Percentiles rank a stretch among this genome's conserved stretches.
phyloP scores from a whole-genome alignment of 2,888 invertebrate species.

The Oeneis ivallda region DNA sequence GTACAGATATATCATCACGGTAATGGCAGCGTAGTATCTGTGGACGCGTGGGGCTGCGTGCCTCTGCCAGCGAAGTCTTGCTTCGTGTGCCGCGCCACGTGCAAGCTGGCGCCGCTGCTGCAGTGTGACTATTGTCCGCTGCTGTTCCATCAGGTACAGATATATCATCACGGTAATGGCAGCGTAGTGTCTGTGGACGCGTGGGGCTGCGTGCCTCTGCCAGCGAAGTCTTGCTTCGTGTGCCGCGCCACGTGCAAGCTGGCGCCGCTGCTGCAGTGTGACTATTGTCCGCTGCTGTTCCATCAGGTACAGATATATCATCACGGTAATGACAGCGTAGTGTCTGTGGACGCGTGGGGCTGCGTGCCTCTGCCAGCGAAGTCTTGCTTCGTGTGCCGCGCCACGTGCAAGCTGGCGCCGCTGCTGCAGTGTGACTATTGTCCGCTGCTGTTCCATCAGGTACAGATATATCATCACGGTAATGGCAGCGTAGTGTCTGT shows the following conservation, averaged over 20 bases:
- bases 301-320: too few relatives aligned
- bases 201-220: slow-evolving; percentile 88
- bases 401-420: slow-evolving; percentile 91
- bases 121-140: slow-evolving; percentile 97
- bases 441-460: slow-evolving; percentile 91
- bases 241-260: slow-evolving; percentile 92
- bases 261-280: slow-evolving; percentile 94
- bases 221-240: slow-evolving; percentile 91
- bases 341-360: slow-evolving; percentile 74
- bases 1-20: too few relatives aligned
- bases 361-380: slow-evolving; percentile 91
- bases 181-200: slow-evolving; percentile 62
- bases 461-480: too few relatives aligned
- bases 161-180: slow-evolving; percentile 55
- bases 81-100: slow-evolving; percentile 91
- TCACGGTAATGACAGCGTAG: slow-evolving; percentile 55
- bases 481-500: slow-evolving; percentile 57
- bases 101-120: slow-evolving; percentile 90
- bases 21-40: slow-evolving; percentile 55
- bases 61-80: slow-evolving; percentile 92
- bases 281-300: slow-evolving; percentile 94
- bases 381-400: slow-evolving; percentile 91
- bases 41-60: slow-evolving; percentile 83
- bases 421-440: slow-evolving; percentile 97
- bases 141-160: slow-evolving; percentile 89